phyloP scores from a whole-genome alignment of 2,797 vertebrate species.

The Pagetopsis macropterus region DNA sequence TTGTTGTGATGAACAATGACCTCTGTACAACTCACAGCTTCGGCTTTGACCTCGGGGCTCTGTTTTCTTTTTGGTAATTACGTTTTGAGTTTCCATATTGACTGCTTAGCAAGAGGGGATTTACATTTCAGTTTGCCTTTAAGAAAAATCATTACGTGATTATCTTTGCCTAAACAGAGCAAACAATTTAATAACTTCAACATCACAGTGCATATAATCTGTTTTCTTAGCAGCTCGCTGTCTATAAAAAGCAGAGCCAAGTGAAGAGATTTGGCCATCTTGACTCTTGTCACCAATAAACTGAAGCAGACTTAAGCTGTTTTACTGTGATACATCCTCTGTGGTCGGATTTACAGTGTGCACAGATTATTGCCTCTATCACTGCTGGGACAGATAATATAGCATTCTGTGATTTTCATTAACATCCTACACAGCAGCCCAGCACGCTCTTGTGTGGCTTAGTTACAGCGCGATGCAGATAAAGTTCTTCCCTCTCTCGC shows the following conservation, averaged over 20 bases:
- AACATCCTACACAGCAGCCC: slow-evolving; percentile 70
- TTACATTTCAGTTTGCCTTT: neutral
- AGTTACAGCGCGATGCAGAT: slow-evolving; percentile 64
- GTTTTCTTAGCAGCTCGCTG: slow-evolving; percentile 13
- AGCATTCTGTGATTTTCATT: slow-evolving; percentile 72
- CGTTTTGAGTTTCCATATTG: neutral
- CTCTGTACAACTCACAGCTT: neutral
- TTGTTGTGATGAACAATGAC: neutral
- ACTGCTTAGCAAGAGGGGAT: neutral
- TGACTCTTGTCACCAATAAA: slow-evolving; percentile 64
- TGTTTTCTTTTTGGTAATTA: neutral
- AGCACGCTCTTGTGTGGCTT: slow-evolving; percentile 68
- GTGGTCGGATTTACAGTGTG: slow-evolving; percentile 55
- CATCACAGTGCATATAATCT: slow-evolving; percentile 23
- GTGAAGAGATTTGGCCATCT: slow-evolving; percentile 46
- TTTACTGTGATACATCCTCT: slow-evolving; percentile 62
- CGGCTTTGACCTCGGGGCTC: neutral
- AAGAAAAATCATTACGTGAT: neutral
- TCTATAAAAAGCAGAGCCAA: slow-evolving; percentile 41
- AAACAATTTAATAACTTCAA: slow-evolving; percentile 13
- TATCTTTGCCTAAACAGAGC: neutral
- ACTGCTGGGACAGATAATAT: slow-evolving; percentile 76
- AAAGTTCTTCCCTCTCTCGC: slow-evolving; percentile 46
- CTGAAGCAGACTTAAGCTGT: slow-evolving; percentile 60
- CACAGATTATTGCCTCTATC: slow-evolving; percentile 73